Evolutionary conservation across 2,113 vertebrate species (phyloP).

Genomic region (Atractosteus spatula): DNA sequence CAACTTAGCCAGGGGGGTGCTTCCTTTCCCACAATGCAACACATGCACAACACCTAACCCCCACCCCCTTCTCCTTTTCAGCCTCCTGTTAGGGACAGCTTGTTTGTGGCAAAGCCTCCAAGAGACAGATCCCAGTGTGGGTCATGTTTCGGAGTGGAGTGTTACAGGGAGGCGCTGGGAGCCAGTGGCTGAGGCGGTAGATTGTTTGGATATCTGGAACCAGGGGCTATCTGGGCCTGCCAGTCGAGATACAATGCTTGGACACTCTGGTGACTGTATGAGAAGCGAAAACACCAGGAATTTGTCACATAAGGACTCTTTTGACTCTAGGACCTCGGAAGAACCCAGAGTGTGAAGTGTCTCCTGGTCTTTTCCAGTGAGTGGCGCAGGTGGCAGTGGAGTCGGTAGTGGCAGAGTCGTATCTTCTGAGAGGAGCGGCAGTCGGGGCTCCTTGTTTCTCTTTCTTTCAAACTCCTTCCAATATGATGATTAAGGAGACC

Average conservation of each 20-base stretch:
- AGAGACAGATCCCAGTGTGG: constrained; percentile 74
- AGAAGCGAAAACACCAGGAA: constrained; percentile 57
- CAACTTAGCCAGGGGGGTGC: constrained; percentile 52
- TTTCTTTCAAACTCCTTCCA: constrained; percentile 40
- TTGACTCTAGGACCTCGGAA: constrained; percentile 10
- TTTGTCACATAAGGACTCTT: constrained; percentile 24
- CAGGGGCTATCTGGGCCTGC: constrained; percentile 49
- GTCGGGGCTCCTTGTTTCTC: constrained; percentile 24
- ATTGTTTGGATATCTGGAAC: constrained; percentile 61
- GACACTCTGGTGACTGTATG: constrained; percentile 49
- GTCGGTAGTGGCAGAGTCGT: constrained; percentile 34
- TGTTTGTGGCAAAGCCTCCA: constrained; percentile 66
- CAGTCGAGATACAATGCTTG: constrained; percentile 58
- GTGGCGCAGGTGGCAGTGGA: constrained; percentile 6
- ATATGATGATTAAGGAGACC: constrained; percentile 98
- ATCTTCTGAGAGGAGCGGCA: constrained; percentile 16
- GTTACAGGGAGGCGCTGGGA: constrained; percentile 67
- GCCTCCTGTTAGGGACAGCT: constrained; percentile 67
- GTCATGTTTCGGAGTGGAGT: constrained; percentile 81
- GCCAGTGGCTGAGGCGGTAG: constrained; percentile 69
- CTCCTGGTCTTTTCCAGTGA: background rate
- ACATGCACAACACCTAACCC: constrained; percentile 45
- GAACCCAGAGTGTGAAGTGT: constrained; percentile 14
- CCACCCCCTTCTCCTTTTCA: constrained; percentile 48
- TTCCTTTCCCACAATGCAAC: constrained; percentile 74